Evolutionary conservation across 2,113 vertebrate species (phyloP).

Genomic region (Athene noctua): DNA sequence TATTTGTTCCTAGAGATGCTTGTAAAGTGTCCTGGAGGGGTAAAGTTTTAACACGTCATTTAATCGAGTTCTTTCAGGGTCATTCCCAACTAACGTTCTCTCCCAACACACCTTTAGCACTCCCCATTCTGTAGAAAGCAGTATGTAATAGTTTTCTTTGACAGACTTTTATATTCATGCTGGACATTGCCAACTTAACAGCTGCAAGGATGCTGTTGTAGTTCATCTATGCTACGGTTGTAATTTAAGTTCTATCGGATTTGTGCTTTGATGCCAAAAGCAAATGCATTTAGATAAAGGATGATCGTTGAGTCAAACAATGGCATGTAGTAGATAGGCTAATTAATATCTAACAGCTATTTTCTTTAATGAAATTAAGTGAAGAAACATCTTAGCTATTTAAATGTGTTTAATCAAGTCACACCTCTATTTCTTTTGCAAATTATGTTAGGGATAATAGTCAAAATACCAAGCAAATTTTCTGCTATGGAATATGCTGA

Average conservation of each 20-base stretch:
- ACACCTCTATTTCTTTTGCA: slow-evolving; percentile 35
- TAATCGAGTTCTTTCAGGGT: neutral
- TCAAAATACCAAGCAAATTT: slow-evolving; percentile 38
- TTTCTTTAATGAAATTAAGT: slow-evolving; percentile 57
- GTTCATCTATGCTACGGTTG: neutral
- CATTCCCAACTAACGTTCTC: neutral
- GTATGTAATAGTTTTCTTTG: neutral
- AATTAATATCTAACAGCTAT: slow-evolving; percentile 60
- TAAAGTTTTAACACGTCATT: neutral
- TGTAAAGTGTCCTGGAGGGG: neutral
- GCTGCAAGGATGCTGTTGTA: neutral
- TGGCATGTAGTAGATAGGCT: slow-evolving; percentile 33
- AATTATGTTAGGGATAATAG: slow-evolving; percentile 28
- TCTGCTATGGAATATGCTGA: neutral
- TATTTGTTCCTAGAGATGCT: neutral
- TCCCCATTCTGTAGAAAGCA: neutral
- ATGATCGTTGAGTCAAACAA: slow-evolving; percentile 13
- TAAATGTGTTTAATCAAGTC: slow-evolving; percentile 38
- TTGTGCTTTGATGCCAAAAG: slow-evolving; percentile 28
- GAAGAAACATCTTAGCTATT: slow-evolving; percentile 22
- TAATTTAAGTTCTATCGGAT: neutral
- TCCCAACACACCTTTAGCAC: neutral
- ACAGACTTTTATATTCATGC: neutral
- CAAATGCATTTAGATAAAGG: slow-evolving; percentile 18
- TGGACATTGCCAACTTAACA: neutral